Base-by-base conservation (phyloP, 2,113 vertebrate species). In the Etia nguti region DNA sequence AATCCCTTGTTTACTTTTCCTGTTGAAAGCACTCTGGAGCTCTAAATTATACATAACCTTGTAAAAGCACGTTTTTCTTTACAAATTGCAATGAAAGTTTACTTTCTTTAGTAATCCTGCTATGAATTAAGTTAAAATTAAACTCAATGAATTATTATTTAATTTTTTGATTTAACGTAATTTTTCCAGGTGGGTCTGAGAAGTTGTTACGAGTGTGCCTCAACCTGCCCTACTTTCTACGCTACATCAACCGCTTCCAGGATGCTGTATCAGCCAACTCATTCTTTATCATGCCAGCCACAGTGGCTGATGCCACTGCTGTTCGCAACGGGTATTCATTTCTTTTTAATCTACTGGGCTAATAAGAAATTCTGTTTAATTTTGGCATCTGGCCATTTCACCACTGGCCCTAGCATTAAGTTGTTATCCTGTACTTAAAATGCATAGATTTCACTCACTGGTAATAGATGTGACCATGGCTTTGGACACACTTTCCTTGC, bases 241-340 rank as follows among this genome's bases (percentile, higher is more conserved):
- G 99, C 87, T 99, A 99, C 95, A 99, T 99, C 90, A 99, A 99
- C 94, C 97, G 99, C n/a, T 99, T 99, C 89, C 99, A 99, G 93
- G 99, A 99, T n/a, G 98, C 99, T 0, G 98, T 99, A 57, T 97
- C 98, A 2, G 98, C 99, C 88, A 99, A 98, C 91, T 99, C 98
- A 2, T 99, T 99, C 93, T 99, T 99, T 85, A 99, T 99, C 92
- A 99, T 99, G 99, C 99, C 99, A 0, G 99, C 99, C 18, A 99
- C 99, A 0, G 99, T 99, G 60, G 98, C 98, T 4, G 99, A 99
- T 62, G 99, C 99, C 92, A 99, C 98, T 4, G 99, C 99, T 36
- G 99, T 99, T 77, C 98, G 99, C 20, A 99, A 99, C 3, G 99
- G 99, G 99, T 99, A 93, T 94, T 95, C 9, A 8, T 15, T 16